A percentile compares a stretch with the other conserved stretches of the same genome.
Evolutionary conservation across 2,113 vertebrate species (phyloP).

Genomic region (Columbina picui): DNA sequence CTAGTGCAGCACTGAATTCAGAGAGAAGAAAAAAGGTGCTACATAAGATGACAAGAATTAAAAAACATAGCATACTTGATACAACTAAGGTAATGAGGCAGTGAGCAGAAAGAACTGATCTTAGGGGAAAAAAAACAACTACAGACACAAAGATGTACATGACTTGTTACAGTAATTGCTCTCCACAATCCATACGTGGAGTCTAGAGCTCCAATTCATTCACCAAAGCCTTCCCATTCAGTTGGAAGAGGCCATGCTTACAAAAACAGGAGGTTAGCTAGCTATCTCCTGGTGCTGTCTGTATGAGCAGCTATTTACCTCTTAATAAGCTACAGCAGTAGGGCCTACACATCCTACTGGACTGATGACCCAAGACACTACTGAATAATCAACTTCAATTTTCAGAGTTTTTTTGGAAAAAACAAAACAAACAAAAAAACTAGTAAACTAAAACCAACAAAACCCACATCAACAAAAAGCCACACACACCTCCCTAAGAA

Average conservation of each 20-base stretch:
- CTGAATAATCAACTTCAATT: not conserved
- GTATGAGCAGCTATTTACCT: not conserved
- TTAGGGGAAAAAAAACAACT: not conserved
- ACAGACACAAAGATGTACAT: not conserved
- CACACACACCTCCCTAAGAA: not conserved
- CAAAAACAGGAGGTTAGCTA: not conserved
- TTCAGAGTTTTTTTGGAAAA: fast-evolving
- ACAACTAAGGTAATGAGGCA: not conserved
- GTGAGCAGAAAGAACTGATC: not conserved
- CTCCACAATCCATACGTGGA: not conserved
- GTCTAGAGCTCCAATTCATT: not conserved
- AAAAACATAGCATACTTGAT: not conserved
- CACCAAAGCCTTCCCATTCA: not conserved
- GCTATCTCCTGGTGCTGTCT: not conserved
- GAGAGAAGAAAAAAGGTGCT: not conserved
- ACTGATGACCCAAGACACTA: not conserved
- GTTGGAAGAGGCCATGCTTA: not conserved
- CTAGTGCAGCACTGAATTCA: not conserved
- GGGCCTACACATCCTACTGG: not conserved
- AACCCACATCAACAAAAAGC: not conserved
- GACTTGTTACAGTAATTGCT: not conserved
- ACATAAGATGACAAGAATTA: not conserved
- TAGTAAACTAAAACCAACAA: not conserved
- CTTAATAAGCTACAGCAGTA: not conserved
- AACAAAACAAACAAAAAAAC: not conserved